phyloP scores from a whole-genome alignment of 2,888 invertebrate genomes.

The Pegoplata infirma region DNA sequence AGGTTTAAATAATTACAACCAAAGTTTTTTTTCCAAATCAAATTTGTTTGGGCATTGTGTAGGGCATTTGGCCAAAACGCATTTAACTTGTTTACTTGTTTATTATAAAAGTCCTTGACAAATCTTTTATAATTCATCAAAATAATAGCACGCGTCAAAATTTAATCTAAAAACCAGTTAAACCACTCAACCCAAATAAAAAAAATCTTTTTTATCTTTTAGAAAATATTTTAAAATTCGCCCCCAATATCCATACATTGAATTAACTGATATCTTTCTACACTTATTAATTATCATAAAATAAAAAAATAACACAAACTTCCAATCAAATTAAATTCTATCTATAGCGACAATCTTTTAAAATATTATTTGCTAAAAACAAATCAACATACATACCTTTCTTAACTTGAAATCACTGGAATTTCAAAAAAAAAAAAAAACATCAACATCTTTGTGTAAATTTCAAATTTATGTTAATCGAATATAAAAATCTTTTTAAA shows the following conservation, averaged over 20 bases:
- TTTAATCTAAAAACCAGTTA: constrained; percentile 44
- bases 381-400: background rate
- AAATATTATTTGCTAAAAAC: constrained; percentile 60
- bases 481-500: constrained; percentile 10
- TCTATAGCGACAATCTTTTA: constrained; percentile 61
- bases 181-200: constrained; percentile 39
- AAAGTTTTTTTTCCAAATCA: no score
- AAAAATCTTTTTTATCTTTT: constrained; percentile 49
- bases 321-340: constrained; percentile 55
- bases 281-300: constrained; percentile 51
- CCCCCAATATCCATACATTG: constrained; percentile 37
- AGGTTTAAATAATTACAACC: no score
- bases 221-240: constrained; percentile 33
- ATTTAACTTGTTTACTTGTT: no score
- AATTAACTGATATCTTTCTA: constrained; percentile 13
- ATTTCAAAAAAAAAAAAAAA: background rate
- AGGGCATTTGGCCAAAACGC: no score
- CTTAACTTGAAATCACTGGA: constrained; percentile 10
- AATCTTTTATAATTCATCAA: background rate
- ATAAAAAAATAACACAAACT: constrained; percentile 33
- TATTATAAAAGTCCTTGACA: background rate
- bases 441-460: background rate
- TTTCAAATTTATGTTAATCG: constrained; percentile 35
- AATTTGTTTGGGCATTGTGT: no score
- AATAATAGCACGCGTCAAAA: constrained; percentile 55